These are phyloP conservation scores for Myotis lucifugus DNA, from an alignment of 2,113 vertebrate genomes.

Conservation along the genomic window DNA sequence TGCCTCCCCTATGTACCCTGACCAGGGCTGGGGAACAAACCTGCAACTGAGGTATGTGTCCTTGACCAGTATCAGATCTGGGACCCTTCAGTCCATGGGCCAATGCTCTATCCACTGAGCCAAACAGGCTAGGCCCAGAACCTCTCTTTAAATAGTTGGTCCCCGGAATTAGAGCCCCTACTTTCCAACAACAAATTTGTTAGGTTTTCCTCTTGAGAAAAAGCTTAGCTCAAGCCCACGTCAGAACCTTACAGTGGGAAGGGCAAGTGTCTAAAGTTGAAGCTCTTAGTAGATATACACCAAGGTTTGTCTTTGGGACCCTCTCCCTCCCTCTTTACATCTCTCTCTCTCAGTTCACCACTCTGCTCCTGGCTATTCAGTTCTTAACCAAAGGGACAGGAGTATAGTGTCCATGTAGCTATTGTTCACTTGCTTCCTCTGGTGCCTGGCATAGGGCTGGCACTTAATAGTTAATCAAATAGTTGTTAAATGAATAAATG, in stretches of 20 bases:
- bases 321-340: not conserved
- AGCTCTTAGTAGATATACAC: not conserved
- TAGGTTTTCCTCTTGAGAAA: not conserved
- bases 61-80: too few relatives aligned
- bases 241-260: not conserved
- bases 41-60: too few relatives aligned
- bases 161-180: not conserved
- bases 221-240: not conserved
- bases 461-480: not conserved
- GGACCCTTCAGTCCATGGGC: too few relatives aligned
- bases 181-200: not conserved
- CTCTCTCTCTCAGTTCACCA: not conserved
- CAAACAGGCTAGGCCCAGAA: too few relatives aligned
- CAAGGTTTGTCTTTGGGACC: not conserved
- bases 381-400: not conserved
- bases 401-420: rapidly evolving
- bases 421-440: not conserved
- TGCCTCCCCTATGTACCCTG: too few relatives aligned
- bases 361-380: not conserved
- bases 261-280: too few relatives aligned
- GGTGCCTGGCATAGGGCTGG: not conserved
- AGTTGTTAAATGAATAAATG: not conserved
- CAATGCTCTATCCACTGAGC: too few relatives aligned
- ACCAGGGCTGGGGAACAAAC: too few relatives aligned
- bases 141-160: not conserved